Conservation (phyloP, 1,140 invertebrate species). For the Phortica variegata region DNA sequence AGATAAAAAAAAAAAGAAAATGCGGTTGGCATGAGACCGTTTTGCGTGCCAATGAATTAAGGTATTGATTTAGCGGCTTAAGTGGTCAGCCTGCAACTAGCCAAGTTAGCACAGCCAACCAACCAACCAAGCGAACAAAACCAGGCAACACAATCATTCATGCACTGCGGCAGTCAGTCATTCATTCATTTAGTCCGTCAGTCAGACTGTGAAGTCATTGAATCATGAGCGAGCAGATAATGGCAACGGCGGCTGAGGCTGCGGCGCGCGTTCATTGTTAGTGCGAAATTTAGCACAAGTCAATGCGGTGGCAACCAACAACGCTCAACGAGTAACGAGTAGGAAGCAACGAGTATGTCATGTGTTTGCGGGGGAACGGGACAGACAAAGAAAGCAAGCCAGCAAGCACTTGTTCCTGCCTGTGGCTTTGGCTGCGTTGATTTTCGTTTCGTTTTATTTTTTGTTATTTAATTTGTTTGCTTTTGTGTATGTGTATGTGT, state of each 20-base stretch:
- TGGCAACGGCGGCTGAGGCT: too few species aligned
- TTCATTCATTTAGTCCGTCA: conserved; percentile 51
- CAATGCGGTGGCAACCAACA: conserved; percentile 14
- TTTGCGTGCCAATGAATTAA: conserved; percentile 44
- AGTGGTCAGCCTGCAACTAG: conserved; percentile 6
- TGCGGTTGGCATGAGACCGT: conserved; percentile 29
- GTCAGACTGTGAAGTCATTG: too few species aligned
- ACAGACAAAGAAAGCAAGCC: conserved; percentile 11
- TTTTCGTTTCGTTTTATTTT: too few species aligned
- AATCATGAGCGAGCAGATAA: too few species aligned
- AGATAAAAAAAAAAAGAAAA: too few species aligned
- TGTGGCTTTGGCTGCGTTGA: too few species aligned
- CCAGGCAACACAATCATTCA: conserved; percentile 2
- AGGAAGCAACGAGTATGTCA: too few species aligned
- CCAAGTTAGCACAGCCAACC: conserved; percentile 6
- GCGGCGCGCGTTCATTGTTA: conserved; percentile 50
- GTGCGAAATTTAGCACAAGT: conserved; percentile 50
- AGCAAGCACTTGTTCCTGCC: conserved; percentile 12
- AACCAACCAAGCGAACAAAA: conserved; percentile 16
- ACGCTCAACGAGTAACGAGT: too few species aligned
- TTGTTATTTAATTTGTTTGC: too few species aligned
- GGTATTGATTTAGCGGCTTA: conserved; percentile 42
- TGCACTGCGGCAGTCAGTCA: conserved; percentile 18
- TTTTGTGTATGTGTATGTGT: too few species aligned
- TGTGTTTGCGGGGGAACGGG: too few species aligned